These are phyloP conservation scores for Heloderma charlesbogerti DNA, from an alignment of 2,113 vertebrate genomes.

Conservation along the genomic window DNA sequence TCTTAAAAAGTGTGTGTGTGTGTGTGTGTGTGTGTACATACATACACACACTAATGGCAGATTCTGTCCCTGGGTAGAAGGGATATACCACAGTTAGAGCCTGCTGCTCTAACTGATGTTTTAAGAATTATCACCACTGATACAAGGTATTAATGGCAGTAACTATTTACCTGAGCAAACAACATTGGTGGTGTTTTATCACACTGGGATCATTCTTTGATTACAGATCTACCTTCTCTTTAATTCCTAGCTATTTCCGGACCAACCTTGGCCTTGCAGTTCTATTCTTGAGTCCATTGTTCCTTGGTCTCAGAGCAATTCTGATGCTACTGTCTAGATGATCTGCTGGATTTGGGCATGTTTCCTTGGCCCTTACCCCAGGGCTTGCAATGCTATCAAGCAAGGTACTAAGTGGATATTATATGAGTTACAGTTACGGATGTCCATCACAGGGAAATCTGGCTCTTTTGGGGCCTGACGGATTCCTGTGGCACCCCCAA, in stretches of 20 bases:
- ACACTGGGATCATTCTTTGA: background rate
- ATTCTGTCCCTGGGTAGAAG: background rate
- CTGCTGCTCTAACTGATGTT: background rate
- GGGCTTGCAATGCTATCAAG: background rate
- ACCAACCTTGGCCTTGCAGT: background rate
- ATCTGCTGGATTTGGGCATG: background rate
- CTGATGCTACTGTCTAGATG: background rate
- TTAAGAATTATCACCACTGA: background rate
- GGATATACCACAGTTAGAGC: background rate
- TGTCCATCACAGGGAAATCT: too few relatives aligned
- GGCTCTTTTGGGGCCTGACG: too few relatives aligned
- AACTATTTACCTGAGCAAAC: background rate
- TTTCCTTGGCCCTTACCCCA: background rate
- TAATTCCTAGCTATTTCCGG: background rate
- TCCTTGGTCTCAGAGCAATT: background rate
- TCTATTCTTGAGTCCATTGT: background rate
- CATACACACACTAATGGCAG: background rate
- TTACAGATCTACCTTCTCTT: background rate
- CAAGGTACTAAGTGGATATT: background rate
- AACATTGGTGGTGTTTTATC: too few relatives aligned
- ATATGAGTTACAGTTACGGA: background rate
- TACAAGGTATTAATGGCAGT: background rate
- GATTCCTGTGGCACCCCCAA: too few relatives aligned
- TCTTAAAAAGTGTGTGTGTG: background rate
- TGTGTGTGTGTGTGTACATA: background rate